A percentile compares a stretch with the other conserved stretches of the same genome.
These are phyloP conservation scores for Morinoia aosen DNA, from an alignment of 2,888 invertebrate species.

Conservation along the genomic window DNA sequence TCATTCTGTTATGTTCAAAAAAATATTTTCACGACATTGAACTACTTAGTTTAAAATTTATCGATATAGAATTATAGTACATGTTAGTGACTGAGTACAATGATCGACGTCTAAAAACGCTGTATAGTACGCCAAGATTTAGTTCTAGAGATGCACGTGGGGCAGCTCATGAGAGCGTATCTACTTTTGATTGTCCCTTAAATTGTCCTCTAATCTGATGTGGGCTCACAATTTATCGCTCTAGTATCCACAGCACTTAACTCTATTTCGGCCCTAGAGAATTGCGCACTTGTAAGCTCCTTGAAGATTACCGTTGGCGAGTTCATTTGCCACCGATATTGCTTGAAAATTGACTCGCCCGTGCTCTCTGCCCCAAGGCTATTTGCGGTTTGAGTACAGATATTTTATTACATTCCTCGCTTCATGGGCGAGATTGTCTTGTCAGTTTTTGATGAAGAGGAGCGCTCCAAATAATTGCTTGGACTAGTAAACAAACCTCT, in stretches of 20 bases:
- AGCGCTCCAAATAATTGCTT: background rate
- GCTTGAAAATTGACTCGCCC: background rate
- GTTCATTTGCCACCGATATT: background rate
- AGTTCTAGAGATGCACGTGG: too few species aligned
- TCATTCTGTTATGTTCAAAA: too few species aligned
- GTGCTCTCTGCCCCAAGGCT: background rate
- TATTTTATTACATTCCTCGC: background rate
- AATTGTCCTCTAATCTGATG: too few species aligned
- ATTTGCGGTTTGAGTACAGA: background rate
- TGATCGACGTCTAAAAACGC: too few species aligned
- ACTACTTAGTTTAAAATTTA: too few species aligned
- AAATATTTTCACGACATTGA: too few species aligned
- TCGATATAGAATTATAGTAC: too few species aligned
- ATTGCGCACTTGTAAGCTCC: background rate
- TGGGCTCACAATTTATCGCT: background rate
- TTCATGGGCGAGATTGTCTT: background rate
- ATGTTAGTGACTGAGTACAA: too few species aligned
- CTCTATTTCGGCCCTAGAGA: background rate
- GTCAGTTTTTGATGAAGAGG: background rate
- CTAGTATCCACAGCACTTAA: background rate
- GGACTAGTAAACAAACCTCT: background rate
- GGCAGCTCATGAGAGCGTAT: too few species aligned
- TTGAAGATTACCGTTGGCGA: background rate
- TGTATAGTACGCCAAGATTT: too few species aligned
- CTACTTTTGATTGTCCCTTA: too few species aligned